Conservation (phyloP, 2,888 invertebrate genomes). For the Eustalomyia histrio region DNA sequence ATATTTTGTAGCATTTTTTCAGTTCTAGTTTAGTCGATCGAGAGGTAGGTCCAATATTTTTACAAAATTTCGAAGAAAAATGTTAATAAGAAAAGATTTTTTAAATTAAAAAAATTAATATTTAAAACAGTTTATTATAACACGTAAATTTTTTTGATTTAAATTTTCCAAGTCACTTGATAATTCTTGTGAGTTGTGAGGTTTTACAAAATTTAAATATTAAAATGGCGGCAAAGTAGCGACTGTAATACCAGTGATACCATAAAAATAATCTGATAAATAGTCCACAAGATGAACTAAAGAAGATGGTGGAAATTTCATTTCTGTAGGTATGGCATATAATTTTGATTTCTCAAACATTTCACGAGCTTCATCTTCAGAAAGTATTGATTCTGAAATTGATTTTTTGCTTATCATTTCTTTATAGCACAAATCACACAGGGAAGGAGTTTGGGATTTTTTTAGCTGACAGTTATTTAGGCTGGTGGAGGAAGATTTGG, state of each 20-base stretch:
- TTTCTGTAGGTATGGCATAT: slow-evolving; percentile 71
- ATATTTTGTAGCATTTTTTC: too few species aligned
- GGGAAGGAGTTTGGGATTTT: neutral
- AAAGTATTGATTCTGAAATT: slow-evolving; percentile 33
- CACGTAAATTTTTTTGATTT: too few species aligned
- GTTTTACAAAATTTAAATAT: too few species aligned
- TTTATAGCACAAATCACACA: slow-evolving; percentile 43
- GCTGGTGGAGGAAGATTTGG: neutral
- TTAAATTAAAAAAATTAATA: too few species aligned
- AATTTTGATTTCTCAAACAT: slow-evolving; percentile 70
- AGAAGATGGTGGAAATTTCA: slow-evolving; percentile 73
- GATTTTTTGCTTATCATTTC: neutral
- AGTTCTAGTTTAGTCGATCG: too few species aligned
- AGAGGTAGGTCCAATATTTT: too few species aligned
- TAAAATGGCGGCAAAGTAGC: neutral
- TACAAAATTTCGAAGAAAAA: too few species aligned
- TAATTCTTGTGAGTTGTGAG: too few species aligned
- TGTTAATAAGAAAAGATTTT: too few species aligned
- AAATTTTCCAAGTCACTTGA: too few species aligned
- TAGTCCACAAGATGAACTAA: slow-evolving; percentile 69
- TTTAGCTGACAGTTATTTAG: neutral
- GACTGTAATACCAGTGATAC: neutral
- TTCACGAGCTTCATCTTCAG: slow-evolving; percentile 68
- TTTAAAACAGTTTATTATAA: too few species aligned
- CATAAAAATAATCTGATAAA: slow-evolving; percentile 46